Percentiles rank a stretch among this genome's conserved stretches.
These are phyloP conservation scores for Dysmachus trigonus DNA, from an alignment of 2,888 invertebrate genomes.

Conservation along the genomic window DNA sequence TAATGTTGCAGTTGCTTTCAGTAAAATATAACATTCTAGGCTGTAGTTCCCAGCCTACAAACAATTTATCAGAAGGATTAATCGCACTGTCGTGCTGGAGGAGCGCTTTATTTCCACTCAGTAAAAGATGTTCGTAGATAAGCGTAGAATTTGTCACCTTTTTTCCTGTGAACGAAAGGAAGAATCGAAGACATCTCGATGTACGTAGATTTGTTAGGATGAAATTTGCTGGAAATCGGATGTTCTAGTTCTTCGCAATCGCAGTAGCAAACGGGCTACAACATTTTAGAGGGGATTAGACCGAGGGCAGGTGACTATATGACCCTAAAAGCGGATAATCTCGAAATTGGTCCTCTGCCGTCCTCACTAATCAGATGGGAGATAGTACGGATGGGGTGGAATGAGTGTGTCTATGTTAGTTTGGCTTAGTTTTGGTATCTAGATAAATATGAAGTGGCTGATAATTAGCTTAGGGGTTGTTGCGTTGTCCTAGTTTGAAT, in stretches of 20 bases:
- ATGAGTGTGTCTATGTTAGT: background rate
- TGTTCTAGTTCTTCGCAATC: background rate
- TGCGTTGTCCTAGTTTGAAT: background rate
- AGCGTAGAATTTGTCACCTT: background rate
- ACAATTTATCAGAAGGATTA: conserved; percentile 1
- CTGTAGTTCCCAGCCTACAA: background rate
- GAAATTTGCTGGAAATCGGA: background rate
- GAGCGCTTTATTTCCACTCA: background rate
- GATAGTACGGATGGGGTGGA: background rate
- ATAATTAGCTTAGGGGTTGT: background rate
- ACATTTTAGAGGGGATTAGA: background rate
- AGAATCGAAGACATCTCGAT: background rate
- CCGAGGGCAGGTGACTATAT: background rate
- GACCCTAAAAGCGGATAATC: conserved; percentile 7
- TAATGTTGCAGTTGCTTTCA: background rate
- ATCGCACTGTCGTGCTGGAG: background rate
- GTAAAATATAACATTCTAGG: background rate
- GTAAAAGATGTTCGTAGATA: background rate
- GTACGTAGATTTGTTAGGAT: background rate
- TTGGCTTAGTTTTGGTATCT: background rate
- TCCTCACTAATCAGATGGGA: background rate
- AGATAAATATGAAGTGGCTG: background rate
- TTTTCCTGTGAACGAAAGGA: conserved; percentile 12
- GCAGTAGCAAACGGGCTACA: background rate
- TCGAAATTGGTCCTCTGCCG: background rate